Base-by-base conservation (phyloP, 2,888 invertebrate species). In the Idaea aversata region DNA sequence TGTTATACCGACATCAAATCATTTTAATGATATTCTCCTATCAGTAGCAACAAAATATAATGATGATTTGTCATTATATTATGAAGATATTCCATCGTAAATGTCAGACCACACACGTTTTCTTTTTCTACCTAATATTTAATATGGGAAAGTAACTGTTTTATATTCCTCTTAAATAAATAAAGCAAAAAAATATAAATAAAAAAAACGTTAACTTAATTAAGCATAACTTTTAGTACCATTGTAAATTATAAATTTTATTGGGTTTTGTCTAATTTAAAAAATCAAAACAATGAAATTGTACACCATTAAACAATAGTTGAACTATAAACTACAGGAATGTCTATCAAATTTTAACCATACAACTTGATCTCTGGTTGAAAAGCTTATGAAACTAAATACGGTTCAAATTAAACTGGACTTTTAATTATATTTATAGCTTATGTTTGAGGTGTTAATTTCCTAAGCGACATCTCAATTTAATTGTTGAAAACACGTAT, bases 401-500 rank as follows among this genome's bases (percentile, higher is more conserved):
- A 61, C 16, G 16, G 10, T 58, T 58, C 58, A 63, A 67, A 65
- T 16, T 35, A 61, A 59, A 63, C 13, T 34, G 66, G 68, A 6
- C 38, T 65, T 69, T 67, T 65, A 70, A 62, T 67, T 57, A 58
- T 61, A 73, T 74, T 75, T 76, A 73, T 70, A 62, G 65, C 62
- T 65, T 61, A 63, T 70, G 65, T 66, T 66, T 47, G 68, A 75
- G 74, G 80, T 79, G 79, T 83, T 79, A 81, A 78, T 75, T 74
- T 73, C 75, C 76, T 77, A 73, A 57, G 63, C 63, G 69, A 81
- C 73, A 75, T 78, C 73, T 70, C 71, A 72, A 72, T 76, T 77
- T 77, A 77, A 81, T 78, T 77, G 74, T 73, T 66, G 72, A 81
- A 80, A 80, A 80, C 62, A 57, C 25, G 64, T 67, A 47, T 67